Base-by-base conservation (phyloP, 2,113 vertebrate species). In the Lamprotornis superbus region DNA sequence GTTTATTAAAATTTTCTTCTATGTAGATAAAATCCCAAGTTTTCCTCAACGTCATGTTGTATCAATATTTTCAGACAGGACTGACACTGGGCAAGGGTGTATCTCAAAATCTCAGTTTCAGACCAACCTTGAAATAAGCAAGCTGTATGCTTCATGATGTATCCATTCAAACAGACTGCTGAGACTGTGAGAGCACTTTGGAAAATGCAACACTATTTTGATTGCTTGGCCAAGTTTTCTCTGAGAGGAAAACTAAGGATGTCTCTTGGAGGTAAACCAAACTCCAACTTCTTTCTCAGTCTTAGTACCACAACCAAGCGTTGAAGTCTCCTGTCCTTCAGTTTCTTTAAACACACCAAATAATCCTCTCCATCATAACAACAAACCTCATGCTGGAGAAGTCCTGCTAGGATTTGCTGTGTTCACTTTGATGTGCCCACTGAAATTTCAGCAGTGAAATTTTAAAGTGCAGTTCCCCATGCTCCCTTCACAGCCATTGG, bases 381-480 rank as follows among this genome's bases (percentile, higher is more conserved):
- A 44, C 15, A 75, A 49, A 44, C 7, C 20, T 65, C n/a, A 56
- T 0, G 0, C 23, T 15, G 19, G 9, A 63, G n/a, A 69, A 64
- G 18, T 37, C 28, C 20, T 7, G 14, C 15, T 5, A 74, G 21
- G 31, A 40, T 16, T 28, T 56, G 35, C 6, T n/a, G 8, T 4
- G 25, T 10, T 61, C n/a, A 42, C 21, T 30, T 27, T 19, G 22
- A 55, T 2, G 11, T 9, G 16, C 27, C 16, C 17, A 22, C 1
- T 63, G 49, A 91, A 91, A 91, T 53, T 49, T 53, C 44, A 50
- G 56, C n/a, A 64, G 20, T 23, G n/a, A 90, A 71, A 88, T 8
- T 33, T 22, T 37, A 0, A 64, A 76, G 35, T 16, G 23, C 68
- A 42, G 40, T 15, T 42, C 14, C 40, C 40, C 40, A 16, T 1